A percentile compares a stretch with the other conserved stretches of the same genome.
Evolutionary conservation across 2,888 invertebrate species (phyloP).

Genomic region (Tenthredo amoena): DNA sequence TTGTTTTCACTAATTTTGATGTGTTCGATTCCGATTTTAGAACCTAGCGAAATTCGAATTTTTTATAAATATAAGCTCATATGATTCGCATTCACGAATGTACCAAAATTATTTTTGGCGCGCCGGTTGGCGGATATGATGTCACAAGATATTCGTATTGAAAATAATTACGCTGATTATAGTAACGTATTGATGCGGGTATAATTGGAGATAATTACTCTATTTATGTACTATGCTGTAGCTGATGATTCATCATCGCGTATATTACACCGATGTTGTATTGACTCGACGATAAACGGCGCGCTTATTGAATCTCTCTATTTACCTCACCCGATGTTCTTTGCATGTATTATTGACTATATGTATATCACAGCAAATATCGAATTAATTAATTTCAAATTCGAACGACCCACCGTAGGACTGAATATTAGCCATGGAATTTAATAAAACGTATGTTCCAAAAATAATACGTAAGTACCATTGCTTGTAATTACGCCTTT

Average conservation of each 20-base stretch:
- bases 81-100: conserved; percentile 7
- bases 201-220: neutral
- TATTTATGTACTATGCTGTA: neutral
- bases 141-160: neutral
- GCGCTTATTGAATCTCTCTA: conserved; percentile 9
- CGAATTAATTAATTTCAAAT: neutral
- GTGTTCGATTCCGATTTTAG: neutral
- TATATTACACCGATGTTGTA: neutral
- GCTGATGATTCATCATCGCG: neutral
- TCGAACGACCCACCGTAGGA: neutral
- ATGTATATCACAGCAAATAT: neutral
- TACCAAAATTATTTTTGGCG: conserved; percentile 28
- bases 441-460: neutral
- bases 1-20: neutral
- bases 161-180: neutral
- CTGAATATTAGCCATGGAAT: neutral
- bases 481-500: neutral
- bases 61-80: neutral
- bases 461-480: neutral
- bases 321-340: neutral
- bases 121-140: conserved; percentile 22
- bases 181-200: neutral
- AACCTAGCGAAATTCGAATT: neutral
- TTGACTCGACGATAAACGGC: neutral
- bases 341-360: neutral